phyloP scores from a whole-genome alignment of 64 coral and sea anemone genomes.

The Montipora efflorescens region DNA sequence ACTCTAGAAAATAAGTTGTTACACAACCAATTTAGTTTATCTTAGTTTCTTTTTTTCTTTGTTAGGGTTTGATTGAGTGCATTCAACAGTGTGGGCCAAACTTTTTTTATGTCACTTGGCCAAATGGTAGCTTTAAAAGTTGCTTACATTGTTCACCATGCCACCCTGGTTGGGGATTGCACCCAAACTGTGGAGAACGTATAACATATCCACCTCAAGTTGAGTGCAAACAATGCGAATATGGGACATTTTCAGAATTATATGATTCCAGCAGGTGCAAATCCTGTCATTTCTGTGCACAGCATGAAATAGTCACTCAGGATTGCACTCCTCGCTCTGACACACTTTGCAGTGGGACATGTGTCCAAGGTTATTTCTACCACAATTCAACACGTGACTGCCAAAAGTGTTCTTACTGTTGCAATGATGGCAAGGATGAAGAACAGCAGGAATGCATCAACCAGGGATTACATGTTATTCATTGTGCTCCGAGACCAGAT shows the following conservation, averaged over 20 bases:
- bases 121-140: too few relatives aligned
- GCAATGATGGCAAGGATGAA: background rate
- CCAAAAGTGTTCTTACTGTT: constrained; percentile 13
- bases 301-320: background rate
- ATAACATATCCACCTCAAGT: background rate
- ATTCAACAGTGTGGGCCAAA: too few relatives aligned
- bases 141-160: background rate
- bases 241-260: background rate
- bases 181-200: background rate
- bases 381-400: background rate
- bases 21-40: too few relatives aligned
- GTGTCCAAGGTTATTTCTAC: background rate
- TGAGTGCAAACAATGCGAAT: background rate
- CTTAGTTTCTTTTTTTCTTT: too few relatives aligned
- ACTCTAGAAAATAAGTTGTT: too few relatives aligned
- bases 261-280: background rate
- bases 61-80: too few relatives aligned
- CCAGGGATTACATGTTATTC: background rate
- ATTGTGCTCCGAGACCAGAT: background rate
- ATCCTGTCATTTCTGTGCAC: background rate
- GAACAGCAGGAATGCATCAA: background rate
- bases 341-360: background rate
- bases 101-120: too few relatives aligned
- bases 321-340: background rate
- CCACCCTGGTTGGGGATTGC: background rate